Evolutionary conservation across 2,113 vertebrate genomes (phyloP), one percentile per base, ranked within the genome.

Genomic region (Edolisoma coerulescens): DNA sequence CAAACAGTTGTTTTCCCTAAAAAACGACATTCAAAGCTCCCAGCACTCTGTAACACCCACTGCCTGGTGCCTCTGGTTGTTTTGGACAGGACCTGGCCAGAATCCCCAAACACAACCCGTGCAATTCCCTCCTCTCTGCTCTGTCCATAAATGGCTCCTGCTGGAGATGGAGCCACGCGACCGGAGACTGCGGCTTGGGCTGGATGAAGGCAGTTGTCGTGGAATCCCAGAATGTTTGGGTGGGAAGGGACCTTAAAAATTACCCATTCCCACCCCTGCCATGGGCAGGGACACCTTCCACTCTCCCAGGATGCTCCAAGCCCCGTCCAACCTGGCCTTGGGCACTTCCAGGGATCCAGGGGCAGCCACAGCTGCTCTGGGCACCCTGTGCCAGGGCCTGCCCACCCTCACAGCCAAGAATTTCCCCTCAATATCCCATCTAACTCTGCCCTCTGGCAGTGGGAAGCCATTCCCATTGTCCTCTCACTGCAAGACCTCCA

Each of bases 251-350:
- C 27, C 3, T 60, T 33, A 8, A 50, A 1, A 5, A 8, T 23
- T 7, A 60, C 8, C 39, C 22, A 16, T 30, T 19, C 13, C 33
- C 32, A 37, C 18, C 28, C 28, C 60, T 30, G 10, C 33, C 70
- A 16, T 30, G 49, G 13, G 4, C 39, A 78, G 47, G 39, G 47
- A 78, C 39, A 61, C 3, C 4, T 78, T 0, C 23, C 39, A 19
- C 8, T 1, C 0, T 11, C 47, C 28, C 39, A 53, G 16, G 27
- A 0, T 78, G 84, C 54, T 69, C 64, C 54, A 9, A 73, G 10
- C 33, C 17, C 33, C 0, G 0, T 73, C 68, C 81, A 78, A 0
- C 47, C n/a, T 13, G 28, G 39, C 28, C 39, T 45, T 7, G 74
- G 64, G 0, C 33, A 60, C 2, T 45, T 0, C 63, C 56, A 61